Evolutionary conservation across 2,888 invertebrate species (phyloP), one percentile per base, ranked within the genome.

Genomic region (Galeopsomyia nigrocyanea): DNA sequence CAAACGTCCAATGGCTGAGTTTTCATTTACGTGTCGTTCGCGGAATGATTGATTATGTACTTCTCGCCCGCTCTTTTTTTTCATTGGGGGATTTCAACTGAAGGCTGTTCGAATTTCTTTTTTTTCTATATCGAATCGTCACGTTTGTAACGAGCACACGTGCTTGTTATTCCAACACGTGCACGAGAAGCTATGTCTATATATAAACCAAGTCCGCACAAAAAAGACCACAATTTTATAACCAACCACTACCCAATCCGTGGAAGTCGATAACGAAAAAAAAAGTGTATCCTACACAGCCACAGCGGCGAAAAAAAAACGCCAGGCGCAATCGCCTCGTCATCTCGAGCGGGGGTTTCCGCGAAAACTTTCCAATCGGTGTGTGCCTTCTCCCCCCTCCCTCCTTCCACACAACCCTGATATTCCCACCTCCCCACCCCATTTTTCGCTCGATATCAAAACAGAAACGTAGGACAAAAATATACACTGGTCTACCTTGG

Each of bases 401-500:
- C 39, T 39, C 10, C 13, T 19, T 58, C 58, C 58, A 51, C 63
- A 46, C 64, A 47, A 60, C 58, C 53, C 65, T 56, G 53, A 58
- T 60, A 50, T 68, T 13, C 19, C 62, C 26, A 17, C 5, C 56
- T 17, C 57, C 56, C 66, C 50, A 60, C 58, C 57, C 55, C 46
- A 61, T 58, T 61, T 57, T 63, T 58, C 70, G 63, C 17, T 21
- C 16, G 6, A 39, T 49, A 14, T 31, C 19, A 21, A 51, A n/a
- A 61, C 21, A 46, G 61, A 61, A 16, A 39, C 13, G 3, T 21
- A 31, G 5, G 39, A 39, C 10, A 39, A 61, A 17, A 61, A 14
- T 1, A 16, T 47, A 60, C 22, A 16, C 55, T 76, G 73, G 80
- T 84, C 82, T 83, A 84, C 84, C 84, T 84, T 78, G 78, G 76